Evolutionary conservation across 2,113 vertebrate species (phyloP), one percentile per base, ranked within the genome.

Genomic region (Dicaeum eximium): DNA sequence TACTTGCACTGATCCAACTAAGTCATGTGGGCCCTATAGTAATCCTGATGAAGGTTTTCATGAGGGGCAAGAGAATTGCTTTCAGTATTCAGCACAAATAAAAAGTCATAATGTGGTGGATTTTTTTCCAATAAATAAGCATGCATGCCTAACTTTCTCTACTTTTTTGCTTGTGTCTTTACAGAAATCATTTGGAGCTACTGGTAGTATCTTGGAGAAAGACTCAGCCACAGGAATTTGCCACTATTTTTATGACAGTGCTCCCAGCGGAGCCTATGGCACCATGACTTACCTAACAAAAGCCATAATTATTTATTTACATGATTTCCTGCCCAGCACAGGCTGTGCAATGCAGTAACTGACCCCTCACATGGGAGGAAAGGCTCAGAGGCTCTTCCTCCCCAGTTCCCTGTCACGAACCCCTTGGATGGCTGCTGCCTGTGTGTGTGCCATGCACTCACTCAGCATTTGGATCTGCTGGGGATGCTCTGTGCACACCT

Each of bases 261-360:
- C 99, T 92, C 99, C 99, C 10, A 99, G 99, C 2, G 99, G 99
- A 70, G 98, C 99, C 96, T 99, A 98, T 9, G 99, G 99, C 66
- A 99, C 99, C 51, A 99, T 99, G 99, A 99, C 99, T 1, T 99
- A 99, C 96, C 97, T 99, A 60, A 99, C 99, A 19, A 99, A 99
- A 97, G 99, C 99, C 4, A 98, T 98, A 3, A 97, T 99, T 73
- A 98, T 98, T 44, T 98, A 99, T 37, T 96, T 99, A 57, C 99
- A 99, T 1, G 99, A 99, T 88, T 98, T 99, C 94, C 98, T 99
- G 92, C 99, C 99, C 11, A 98, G 93, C 91, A 98, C 98, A 44
- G 99, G 98, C 97, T 99, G 99, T 91, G 94, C 99, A 22, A 98
- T 99, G 98, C 99, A 99, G 11, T 99, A 93, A 88, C 40, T 4